Conservation (phyloP, 2,113 vertebrate genomes). For the Buteo buteo region DNA sequence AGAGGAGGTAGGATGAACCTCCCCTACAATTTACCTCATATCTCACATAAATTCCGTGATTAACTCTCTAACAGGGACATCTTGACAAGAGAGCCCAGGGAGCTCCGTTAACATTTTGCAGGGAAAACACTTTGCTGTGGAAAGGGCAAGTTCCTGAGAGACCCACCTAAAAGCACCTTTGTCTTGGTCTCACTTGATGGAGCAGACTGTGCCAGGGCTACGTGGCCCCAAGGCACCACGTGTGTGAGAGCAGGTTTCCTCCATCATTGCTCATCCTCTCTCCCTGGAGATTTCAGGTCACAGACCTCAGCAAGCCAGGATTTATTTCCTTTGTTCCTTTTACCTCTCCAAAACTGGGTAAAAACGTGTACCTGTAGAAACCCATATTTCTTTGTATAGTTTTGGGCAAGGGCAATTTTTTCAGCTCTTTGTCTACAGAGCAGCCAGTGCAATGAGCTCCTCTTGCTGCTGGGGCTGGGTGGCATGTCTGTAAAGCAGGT, state of each 20-base stretch:
- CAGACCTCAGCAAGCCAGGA: neutral
- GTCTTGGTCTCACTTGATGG: neutral
- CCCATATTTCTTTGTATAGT: neutral
- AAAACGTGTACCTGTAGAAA: neutral
- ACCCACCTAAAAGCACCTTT: neutral
- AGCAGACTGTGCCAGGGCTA: neutral
- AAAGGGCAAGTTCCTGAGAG: neutral
- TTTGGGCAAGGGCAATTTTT: neutral
- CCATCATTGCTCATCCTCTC: neutral
- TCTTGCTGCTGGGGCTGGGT: neutral
- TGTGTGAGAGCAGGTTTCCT: neutral
- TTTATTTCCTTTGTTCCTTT: neutral
- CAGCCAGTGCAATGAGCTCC: neutral
- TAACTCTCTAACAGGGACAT: neutral
- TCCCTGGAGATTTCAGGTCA: neutral
- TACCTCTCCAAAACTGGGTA: neutral
- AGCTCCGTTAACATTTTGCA: neutral
- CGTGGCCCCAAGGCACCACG: accelerated
- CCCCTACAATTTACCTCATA: neutral
- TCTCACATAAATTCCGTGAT: neutral
- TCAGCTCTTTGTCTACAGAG: neutral
- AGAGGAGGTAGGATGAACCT: neutral
- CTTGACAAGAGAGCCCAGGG: neutral
- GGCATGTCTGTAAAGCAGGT: neutral
- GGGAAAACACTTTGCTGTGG: neutral